Conservation (phyloP, 2,888 invertebrate species). For the Brachycybe producta region DNA sequence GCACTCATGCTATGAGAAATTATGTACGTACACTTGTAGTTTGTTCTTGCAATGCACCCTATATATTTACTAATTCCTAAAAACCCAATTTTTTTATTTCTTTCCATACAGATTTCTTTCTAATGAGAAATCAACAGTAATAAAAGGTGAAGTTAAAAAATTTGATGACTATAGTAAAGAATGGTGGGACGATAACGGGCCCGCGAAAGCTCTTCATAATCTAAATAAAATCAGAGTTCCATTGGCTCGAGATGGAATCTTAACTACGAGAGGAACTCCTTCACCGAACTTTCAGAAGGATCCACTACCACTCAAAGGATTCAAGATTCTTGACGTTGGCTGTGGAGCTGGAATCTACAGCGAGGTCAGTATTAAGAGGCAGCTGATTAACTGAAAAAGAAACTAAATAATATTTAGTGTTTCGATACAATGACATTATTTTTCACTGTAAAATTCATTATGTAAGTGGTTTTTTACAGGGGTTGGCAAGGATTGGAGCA, state of each 20-base stretch:
- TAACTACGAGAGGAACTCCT: slow-evolving; percentile 38
- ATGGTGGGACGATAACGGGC: slow-evolving; percentile 6
- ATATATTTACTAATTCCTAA: too few relatives aligned
- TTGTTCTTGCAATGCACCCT: too few relatives aligned
- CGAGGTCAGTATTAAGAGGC: too few relatives aligned
- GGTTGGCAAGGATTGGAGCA: slow-evolving; percentile 66
- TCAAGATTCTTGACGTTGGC: slow-evolving; percentile 71
- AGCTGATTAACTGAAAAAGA: too few relatives aligned
- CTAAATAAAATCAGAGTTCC: slow-evolving; percentile 53
- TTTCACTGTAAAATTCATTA: too few relatives aligned
- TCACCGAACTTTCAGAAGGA: slow-evolving; percentile 31
- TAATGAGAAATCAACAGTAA: not conserved
- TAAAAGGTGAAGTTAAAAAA: slow-evolving; percentile 9
- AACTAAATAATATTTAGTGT: too few relatives aligned
- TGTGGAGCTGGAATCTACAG: slow-evolving; percentile 77
- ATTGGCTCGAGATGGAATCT: slow-evolving; percentile 53
- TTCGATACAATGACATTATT: too few relatives aligned
- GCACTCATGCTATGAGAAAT: too few relatives aligned
- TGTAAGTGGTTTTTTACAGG: too few relatives aligned
- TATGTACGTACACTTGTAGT: too few relatives aligned
- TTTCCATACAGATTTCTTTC: too few relatives aligned
- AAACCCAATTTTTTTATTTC: too few relatives aligned
- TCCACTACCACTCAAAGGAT: slow-evolving; percentile 47
- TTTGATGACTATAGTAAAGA: not conserved
- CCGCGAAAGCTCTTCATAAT: not conserved